Evolutionary conservation across 1,140 invertebrate genomes (phyloP).

Genomic region (Pachyrhynchus sulphureomaculatus): DNA sequence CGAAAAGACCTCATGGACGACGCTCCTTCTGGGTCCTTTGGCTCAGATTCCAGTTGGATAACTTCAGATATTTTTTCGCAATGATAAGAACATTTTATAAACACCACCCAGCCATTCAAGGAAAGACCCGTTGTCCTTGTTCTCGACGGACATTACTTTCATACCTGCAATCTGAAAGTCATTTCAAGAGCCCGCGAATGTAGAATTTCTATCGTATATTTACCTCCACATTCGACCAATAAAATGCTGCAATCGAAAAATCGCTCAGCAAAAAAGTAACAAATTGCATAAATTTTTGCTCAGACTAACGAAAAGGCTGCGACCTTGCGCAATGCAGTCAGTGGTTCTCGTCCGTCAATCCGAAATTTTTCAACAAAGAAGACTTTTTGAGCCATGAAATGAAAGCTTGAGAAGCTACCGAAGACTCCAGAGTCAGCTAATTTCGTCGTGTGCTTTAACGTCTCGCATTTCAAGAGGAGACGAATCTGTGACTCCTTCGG

Average conservation of each 20-base stretch:
- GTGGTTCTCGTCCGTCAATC: too few relatives aligned
- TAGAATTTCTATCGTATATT: background rate
- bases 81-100: constrained; percentile 46
- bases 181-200: background rate
- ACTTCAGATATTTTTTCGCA: constrained; percentile 41
- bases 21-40: constrained; percentile 43
- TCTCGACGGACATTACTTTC: constrained; percentile 44
- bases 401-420: too few relatives aligned
- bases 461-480: too few relatives aligned
- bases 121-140: constrained; percentile 41
- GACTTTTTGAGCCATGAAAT: too few relatives aligned
- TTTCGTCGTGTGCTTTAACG: too few relatives aligned
- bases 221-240: background rate
- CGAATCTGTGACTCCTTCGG: too few relatives aligned
- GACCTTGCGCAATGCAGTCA: too few relatives aligned
- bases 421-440: too few relatives aligned
- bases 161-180: constrained; percentile 3
- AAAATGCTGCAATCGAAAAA: background rate
- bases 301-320: background rate
- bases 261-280: background rate
- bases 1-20: constrained; percentile 43
- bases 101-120: constrained; percentile 26
- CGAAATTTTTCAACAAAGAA: too few relatives aligned
- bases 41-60: constrained; percentile 41
- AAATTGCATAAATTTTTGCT: background rate